These are phyloP conservation scores for Troides aeacus DNA, from an alignment of 2,888 invertebrate species.

Conservation along the genomic window DNA sequence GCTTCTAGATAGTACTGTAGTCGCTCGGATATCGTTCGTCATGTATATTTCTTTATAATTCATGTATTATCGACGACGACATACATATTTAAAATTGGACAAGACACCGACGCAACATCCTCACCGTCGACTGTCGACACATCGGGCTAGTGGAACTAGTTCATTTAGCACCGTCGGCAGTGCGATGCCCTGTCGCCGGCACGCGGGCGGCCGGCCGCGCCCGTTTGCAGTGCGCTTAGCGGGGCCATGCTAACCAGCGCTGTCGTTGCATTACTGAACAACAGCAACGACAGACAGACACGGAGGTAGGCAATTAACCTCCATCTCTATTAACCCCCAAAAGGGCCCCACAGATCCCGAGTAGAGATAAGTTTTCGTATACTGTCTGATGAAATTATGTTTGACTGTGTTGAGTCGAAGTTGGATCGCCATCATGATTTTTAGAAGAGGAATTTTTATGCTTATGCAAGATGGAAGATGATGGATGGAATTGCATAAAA, in stretches of 20 bases:
- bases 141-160: constrained; percentile 59
- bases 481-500: no score
- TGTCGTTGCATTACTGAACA: constrained; percentile 47
- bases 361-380: neutral
- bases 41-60: no score
- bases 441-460: no score
- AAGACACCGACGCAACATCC: constrained; percentile 8
- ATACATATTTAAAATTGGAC: constrained; percentile 6
- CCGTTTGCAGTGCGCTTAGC: constrained; percentile 72
- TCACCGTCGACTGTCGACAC: constrained; percentile 16
- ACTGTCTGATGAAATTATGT: no score
- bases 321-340: no score
- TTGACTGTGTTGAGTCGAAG: no score
- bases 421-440: no score
- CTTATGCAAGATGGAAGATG: no score
- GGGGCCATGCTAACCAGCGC: constrained; percentile 61
- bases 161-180: constrained; percentile 65
- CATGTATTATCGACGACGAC: neutral
- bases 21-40: no score
- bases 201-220: constrained; percentile 63
- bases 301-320: constrained; percentile 6
- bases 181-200: constrained; percentile 65
- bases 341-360: no score
- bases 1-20: no score
- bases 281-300: constrained; percentile 30